Base-by-base conservation (phyloP, 2,113 vertebrate genomes). In the Apus apus region DNA sequence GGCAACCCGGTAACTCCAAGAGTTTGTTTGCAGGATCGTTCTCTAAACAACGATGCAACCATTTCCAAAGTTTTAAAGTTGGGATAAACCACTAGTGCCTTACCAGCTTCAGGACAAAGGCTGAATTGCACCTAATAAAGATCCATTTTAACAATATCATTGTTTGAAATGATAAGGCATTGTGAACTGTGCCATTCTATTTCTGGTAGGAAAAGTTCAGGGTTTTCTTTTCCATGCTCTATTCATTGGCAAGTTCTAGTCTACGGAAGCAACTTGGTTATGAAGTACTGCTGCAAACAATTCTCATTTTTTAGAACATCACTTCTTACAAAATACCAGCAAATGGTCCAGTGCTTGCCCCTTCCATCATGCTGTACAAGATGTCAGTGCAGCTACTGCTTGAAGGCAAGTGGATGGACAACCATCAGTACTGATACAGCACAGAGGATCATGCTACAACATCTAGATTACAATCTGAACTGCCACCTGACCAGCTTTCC, bases 1-100 rank as follows among this genome's bases (percentile, higher is more conserved):
- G 1, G 29, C n/a, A 56, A 8, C 21, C 7, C 0, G 0, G 34
- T 1, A 34, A 20, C n/a, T 70, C 50, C 36, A 13, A 21, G 27
- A 58, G 17, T 45, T 56, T 77, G 19, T 36, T 56, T 77, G 46
- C 13, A 23, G 40, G 14, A 62, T 40, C 54, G 4, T 21, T 58
- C 67, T 62, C 53, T 46, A 50, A 66, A 58, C 27, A 54, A n/a
- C 0, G 4, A 72, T 36, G 38, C 26, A 54, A 62, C 12, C 11
- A 48, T 56, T 66, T 34, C 29, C 32, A 87, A 7, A 77, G 30
- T 48, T 88, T 34, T 38, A 25, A 62, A 83, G 34, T 15, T 38
- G 61, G 36, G 45, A 57, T 54, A 83, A 76, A 84, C 4, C n/a
- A 79, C 17, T n/a, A 51, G 18, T 46, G 50, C n/a, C 67, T 15